Base-by-base conservation (phyloP, 2,888 invertebrate genomes). In the Cheilosia vulpina region DNA sequence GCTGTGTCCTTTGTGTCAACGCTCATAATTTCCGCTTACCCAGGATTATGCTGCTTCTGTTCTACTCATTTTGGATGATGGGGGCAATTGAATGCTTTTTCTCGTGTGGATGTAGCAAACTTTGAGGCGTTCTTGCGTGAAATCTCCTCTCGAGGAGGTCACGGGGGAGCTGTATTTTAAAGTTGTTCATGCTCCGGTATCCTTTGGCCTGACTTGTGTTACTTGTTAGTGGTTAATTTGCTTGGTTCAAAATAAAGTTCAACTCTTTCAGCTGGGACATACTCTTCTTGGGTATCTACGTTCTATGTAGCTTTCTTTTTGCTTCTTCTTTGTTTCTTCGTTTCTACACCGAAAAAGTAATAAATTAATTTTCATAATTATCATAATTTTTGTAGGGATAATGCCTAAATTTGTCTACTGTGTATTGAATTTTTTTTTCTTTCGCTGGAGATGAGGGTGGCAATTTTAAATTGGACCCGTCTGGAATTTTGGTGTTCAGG, bases 11-110 rank as follows among this genome's bases (percentile, higher is more conserved):
- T 85, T 81, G 81, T 85, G 85, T 85, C 85, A 85, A 85, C 85
- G 85, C 81, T 66, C 85, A 85, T 85, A 85, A 85, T 85, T 81
- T 85, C 85, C 85, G 85, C 76, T 85, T 85, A 85, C 71, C 57
- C 76, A 52, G 81, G 85, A 85, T 85, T 85, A 85, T 77, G 68
- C 69, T 72, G 55, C 45, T 81, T 55, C 57, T 72, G 50, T 72
- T 57, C 81, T 58, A 68, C 81, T 77, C 52, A 85, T 65, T 85
- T 43, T 38, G 52, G 72, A 77, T 81, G 76, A 77, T 81, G 85
- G 68, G 76, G 72, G 85, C 80, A 81, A 81, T 85, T 72, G 85
- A 81, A 85, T 81, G 76, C 81, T 77, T 85, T 84, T 85, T 72
- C 72, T 66, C 47, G 50, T 72, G 72, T 81, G 43, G 47, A 47